Evolutionary conservation across 2,888 invertebrate species (phyloP), one percentile per base, ranked within the genome.

Genomic region (Caenorhabditis angaria): DNA sequence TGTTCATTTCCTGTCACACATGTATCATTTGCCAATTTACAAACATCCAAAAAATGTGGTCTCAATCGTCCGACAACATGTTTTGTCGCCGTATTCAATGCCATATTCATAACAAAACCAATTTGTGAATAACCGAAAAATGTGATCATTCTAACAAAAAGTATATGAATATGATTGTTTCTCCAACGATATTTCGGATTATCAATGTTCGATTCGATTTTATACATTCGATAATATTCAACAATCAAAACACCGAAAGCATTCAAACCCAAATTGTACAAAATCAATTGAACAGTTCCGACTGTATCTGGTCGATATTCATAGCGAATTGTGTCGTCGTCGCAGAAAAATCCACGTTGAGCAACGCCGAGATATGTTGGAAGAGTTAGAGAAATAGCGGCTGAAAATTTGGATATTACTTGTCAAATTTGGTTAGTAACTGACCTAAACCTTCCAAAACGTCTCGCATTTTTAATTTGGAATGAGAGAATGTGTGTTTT

Each of bases 21-120:
- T 10, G 69, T 78, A 65, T 68, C 72, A 10, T 69, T 72, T 6
- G 61, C 73, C 35, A 96, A 95, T 63, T 91, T 89, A 87, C 97
- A 97, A 0, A 95, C 92, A 80, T 91, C 91, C 86, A 94, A 91
- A 90, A 97, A 97, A 89, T 97, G 95, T 41, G 97, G 97, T 82
- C 97, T 90, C 77, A 97, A 89, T 65, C 96, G 91, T 53, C 97
- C 97, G 77, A 96, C 92, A 12, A 93, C 91, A 88, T 94, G 95
- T 89, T 97, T 97, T 75, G 93, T 94, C 75, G 95, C 91, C 88
- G 97, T 63, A 4, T 73, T 82, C 35, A 82, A 51, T 6, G 71
- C 65, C 6, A 74, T 24, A 27, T 69, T 68, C 57, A 71, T 71
- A 27, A 82, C 76, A 59, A 80, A 80, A 20, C 82, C 82, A 32